phyloP scores from a whole-genome alignment of 2,113 vertebrate species.

The Aptenodytes patagonicus region DNA sequence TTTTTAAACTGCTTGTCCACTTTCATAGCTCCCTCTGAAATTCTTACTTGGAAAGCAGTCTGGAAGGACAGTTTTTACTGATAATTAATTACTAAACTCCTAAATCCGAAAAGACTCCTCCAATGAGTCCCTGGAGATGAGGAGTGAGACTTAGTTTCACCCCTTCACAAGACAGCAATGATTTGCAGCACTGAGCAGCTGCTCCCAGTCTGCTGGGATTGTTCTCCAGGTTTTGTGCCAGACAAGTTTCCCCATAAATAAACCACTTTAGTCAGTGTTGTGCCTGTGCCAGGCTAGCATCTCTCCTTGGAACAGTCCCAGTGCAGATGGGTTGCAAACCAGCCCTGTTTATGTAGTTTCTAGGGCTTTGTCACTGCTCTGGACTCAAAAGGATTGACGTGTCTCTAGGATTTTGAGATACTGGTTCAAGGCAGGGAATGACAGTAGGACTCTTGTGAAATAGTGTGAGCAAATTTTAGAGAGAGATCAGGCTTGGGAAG shows the following conservation, averaged over 20 bases:
- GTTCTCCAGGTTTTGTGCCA: slow-evolving; percentile 27
- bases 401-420: background rate
- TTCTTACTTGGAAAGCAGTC: background rate
- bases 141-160: background rate
- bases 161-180: background rate
- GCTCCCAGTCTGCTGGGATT: slow-evolving; percentile 37
- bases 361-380: slow-evolving; percentile 40
- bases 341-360: slow-evolving; percentile 42
- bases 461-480: background rate
- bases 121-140: background rate
- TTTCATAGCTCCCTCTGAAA: background rate
- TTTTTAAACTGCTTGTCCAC: background rate
- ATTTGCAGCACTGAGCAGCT: slow-evolving; percentile 18
- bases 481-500: background rate
- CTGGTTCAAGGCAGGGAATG: background rate
- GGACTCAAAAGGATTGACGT: slow-evolving; percentile 28
- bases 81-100: background rate
- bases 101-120: background rate
- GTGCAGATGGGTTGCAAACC: slow-evolving; percentile 42
- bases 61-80: background rate
- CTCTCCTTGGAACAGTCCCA: slow-evolving; percentile 13
- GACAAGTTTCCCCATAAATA: slow-evolving; percentile 49
- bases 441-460: background rate
- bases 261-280: slow-evolving; percentile 41
- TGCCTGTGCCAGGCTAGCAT: slow-evolving; percentile 5